A percentile compares a stretch with the other conserved stretches of the same genome.
These are phyloP conservation scores for Homarus gammarus DNA, from an alignment of 2,888 invertebrate species.

Conservation along the genomic window DNA sequence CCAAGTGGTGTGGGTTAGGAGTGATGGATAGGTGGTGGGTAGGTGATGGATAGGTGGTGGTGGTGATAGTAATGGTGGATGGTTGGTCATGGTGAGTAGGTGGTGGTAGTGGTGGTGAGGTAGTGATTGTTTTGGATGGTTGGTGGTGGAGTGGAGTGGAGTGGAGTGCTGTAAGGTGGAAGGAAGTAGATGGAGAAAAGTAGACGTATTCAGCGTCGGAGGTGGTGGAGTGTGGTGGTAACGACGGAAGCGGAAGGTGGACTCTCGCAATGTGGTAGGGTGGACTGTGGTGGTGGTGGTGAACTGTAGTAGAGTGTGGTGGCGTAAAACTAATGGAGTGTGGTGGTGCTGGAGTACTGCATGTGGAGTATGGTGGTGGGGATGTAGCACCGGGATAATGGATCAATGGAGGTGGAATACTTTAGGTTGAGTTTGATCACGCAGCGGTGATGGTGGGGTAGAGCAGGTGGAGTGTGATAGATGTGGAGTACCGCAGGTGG, in stretches of 20 bases:
- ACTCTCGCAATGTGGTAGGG: no score
- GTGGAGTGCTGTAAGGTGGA: no score
- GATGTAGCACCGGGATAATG: no score
- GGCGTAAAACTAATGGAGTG: not conserved
- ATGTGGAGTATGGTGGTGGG: not conserved
- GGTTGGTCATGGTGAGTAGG: not conserved
- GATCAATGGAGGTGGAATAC: no score
- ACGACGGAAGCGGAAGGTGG: not conserved
- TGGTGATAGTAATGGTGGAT: constrained; percentile 14
- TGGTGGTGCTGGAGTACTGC: not conserved
- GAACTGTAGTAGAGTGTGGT: not conserved
- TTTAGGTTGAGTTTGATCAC: no score
- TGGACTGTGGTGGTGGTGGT: constrained; percentile 2
- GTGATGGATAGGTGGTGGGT: not conserved
- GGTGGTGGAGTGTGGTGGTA: constrained; percentile 8
- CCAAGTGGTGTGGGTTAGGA: no score
- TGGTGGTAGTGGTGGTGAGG: constrained; percentile 30
- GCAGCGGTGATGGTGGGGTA: no score
- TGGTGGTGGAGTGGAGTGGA: not conserved
- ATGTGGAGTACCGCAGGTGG: no score
- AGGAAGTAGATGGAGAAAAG: no score
- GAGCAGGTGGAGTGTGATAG: no score
- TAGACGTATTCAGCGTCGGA: no score
- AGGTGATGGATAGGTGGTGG: constrained; percentile 3
- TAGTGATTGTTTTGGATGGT: not conserved